Percentiles rank a stretch among this genome's conserved stretches.
Conservation (phyloP, 2,888 invertebrate genomes). For the Campoplex capitator region DNA sequence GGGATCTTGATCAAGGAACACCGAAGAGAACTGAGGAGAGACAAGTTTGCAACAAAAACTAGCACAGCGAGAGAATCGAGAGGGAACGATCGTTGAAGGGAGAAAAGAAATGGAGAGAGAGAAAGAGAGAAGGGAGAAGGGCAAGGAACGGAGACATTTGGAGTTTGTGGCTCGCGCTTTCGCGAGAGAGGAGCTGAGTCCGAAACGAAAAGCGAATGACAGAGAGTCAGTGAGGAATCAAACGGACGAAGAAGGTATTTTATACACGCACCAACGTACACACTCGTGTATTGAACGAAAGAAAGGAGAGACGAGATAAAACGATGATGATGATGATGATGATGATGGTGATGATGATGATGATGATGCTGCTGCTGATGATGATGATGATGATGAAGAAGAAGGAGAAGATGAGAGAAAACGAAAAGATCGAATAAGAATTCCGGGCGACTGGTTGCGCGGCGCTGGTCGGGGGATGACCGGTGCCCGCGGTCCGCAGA, state of each 20-base stretch:
- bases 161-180: conserved; percentile 17
- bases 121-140: conserved; percentile 8
- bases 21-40: conserved; percentile 23
- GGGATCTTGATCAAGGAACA: conserved; percentile 27
- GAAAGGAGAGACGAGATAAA: conserved; percentile 37
- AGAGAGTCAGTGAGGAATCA: conserved; percentile 49
- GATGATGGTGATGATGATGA: conserved; percentile 29
- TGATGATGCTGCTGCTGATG: conserved; percentile 33
- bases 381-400: conserved; percentile 59
- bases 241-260: conserved; percentile 28
- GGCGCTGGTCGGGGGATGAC: conserved; percentile 72
- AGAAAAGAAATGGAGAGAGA: conserved; percentile 30
- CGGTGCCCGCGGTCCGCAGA: conserved; percentile 71
- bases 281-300: background rate
- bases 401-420: conserved; percentile 16
- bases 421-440: conserved; percentile 53
- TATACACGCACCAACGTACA: conserved; percentile 5
- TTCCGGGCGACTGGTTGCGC: conserved; percentile 51
- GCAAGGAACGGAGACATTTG: conserved; percentile 36
- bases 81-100: conserved; percentile 24
- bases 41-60: conserved; percentile 69
- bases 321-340: conserved; percentile 61
- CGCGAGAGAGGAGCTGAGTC: conserved; percentile 16
- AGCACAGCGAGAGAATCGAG: conserved; percentile 57
- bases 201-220: conserved; percentile 49